Percentiles rank a stretch among this genome's conserved stretches.
Evolutionary conservation across 1,140 invertebrate genomes (phyloP).

Genomic region (Nymphalis io): DNA sequence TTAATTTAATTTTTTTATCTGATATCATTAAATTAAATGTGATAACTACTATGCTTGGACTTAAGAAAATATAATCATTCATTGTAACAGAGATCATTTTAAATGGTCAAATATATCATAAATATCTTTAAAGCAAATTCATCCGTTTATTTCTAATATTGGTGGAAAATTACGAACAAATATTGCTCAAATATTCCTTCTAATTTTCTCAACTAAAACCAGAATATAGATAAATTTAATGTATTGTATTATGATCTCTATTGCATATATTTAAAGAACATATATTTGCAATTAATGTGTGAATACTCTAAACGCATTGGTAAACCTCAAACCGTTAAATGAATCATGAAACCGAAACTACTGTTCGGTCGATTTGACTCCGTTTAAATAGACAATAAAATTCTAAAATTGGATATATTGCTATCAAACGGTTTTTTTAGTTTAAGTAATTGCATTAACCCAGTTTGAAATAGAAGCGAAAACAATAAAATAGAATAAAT

Average conservation of each 20-base stretch:
- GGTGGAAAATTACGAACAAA: no score
- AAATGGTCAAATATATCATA: no score
- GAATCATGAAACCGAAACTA: slow-evolving; percentile 24
- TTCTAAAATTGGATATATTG: slow-evolving; percentile 17
- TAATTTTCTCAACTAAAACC: no score
- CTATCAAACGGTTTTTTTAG: neutral
- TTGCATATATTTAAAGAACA: no score
- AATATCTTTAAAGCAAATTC: no score
- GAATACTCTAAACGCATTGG: slow-evolving; percentile 26
- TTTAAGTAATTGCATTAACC: neutral
- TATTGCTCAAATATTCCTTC: no score
- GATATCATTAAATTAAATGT: neutral
- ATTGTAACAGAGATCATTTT: no score
- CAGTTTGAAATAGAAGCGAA: neutral
- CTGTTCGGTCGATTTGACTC: slow-evolving; percentile 21
- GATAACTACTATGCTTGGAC: neutral
- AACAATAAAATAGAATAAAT: neutral
- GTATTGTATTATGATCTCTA: neutral
- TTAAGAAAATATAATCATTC: neutral
- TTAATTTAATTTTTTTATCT: slow-evolving; percentile 12
- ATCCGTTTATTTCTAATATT: no score
- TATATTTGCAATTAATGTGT: neutral
- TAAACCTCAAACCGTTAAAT: slow-evolving; percentile 31
- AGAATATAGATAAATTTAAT: neutral
- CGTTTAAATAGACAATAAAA: slow-evolving; percentile 18